Base-by-base conservation (phyloP, 2,113 vertebrate genomes). In the Aplodontia rufa region DNA sequence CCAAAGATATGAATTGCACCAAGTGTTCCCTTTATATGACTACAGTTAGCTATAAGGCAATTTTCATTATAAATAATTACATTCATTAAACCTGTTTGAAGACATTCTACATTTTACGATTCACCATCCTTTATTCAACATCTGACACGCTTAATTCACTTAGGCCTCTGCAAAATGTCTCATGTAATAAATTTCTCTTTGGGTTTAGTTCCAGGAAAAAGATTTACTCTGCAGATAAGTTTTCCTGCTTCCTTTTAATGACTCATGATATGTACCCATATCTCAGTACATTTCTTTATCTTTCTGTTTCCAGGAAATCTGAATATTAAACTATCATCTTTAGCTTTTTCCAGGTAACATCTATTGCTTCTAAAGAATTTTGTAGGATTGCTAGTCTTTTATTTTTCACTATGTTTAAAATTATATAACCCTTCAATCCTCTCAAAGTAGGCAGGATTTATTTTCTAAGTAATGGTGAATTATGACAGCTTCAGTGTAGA, bases 41-140 rank as follows among this genome's bases (percentile, higher is more conserved):
- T 75, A 71, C 94, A 68, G 42, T 87, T 81, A 95, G 35, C 55
- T 79, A 3, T 62, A 83, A 85, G 82, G 83, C 42, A 60, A 66
- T 93, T 96, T 94, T 94, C 82, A 86, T 83, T 93, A 69, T 91
- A 96, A 96, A 92, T 93, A 92, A 93, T 94, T 62, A 82, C 58
- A 91, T 93, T 91, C 68, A 82, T 94, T 68, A 93, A 96, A 85
- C 20, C 28, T 64, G 53, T 92, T 96, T 90, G 94, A 95, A 87
- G 84, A 92, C 53, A 32, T 87, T 91, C 74, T 90, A n/a, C 89
- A 14, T 87, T 96, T 96, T 91, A 92, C 45, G 42, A 94, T 55
- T 58, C 5, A 35, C 40, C 85, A 72, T 51, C 32, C 53, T 62
- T 94, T 94, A 40, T 95, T 96, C 91, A 94, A 82, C 81, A 87